Percentiles rank a stretch among this genome's conserved stretches.
Evolutionary conservation across 2,113 vertebrate species (phyloP).

Genomic region (Bubo scandiacus): DNA sequence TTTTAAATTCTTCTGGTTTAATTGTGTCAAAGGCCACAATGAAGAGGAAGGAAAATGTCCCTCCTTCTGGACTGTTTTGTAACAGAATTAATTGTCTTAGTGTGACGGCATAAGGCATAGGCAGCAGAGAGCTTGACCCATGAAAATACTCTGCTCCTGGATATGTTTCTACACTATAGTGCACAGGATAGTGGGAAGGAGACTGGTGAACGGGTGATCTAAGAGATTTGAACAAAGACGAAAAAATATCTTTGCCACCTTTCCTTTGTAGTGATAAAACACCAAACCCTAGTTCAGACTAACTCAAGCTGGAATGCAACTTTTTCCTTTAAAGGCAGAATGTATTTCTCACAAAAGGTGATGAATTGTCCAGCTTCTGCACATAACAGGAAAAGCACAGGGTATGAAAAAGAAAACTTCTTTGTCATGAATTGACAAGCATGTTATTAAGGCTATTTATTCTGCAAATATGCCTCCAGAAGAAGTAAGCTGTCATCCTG

Average conservation of each 20-base stretch:
- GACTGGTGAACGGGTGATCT: neutral
- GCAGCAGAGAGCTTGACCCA: neutral
- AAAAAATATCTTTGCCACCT: neutral
- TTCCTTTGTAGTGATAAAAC: neutral
- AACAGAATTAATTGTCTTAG: neutral
- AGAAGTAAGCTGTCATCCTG: neutral
- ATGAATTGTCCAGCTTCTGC: neutral
- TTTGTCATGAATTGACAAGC: neutral
- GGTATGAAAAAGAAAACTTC: neutral
- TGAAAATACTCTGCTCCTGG: neutral
- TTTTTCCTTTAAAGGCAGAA: neutral
- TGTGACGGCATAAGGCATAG: neutral
- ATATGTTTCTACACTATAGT: neutral
- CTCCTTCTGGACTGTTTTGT: neutral
- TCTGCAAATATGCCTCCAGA: neutral
- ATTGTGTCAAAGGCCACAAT: neutral
- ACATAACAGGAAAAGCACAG: neutral
- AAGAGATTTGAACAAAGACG: neutral
- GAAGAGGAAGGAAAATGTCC: neutral
- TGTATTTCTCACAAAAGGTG: neutral
- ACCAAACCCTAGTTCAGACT: neutral
- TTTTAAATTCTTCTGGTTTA: neutral
- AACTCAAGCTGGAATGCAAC: neutral
- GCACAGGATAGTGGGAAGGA: neutral
- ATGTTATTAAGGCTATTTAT: slow-evolving; percentile 17